These are phyloP conservation scores for Adelognathus sp. DNA, from an alignment of 2,888 invertebrate species.

Conservation along the genomic window DNA sequence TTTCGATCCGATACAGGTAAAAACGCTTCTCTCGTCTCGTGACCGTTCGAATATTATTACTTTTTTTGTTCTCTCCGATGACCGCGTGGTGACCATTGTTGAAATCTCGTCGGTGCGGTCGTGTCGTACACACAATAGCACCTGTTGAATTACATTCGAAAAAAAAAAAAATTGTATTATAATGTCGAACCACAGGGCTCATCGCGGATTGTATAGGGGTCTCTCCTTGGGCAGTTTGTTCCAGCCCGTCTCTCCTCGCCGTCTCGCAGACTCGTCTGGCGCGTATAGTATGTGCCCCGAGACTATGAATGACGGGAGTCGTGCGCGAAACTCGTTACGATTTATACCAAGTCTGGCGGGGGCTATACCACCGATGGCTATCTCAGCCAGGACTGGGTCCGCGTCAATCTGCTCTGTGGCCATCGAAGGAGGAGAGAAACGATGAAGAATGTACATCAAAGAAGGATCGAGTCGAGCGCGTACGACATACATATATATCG, in stretches of 20 bases:
- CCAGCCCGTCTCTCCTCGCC: slow-evolving; percentile 23
- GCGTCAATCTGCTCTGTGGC: too few relatives aligned
- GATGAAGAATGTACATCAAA: neutral
- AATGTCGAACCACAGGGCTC: slow-evolving; percentile 32
- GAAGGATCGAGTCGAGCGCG: neutral
- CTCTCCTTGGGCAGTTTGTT: neutral
- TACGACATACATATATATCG: neutral
- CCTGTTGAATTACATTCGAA: slow-evolving; percentile 46
- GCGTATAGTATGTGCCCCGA: slow-evolving; percentile 41
- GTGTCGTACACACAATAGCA: slow-evolving; percentile 29
- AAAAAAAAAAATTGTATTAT: neutral
- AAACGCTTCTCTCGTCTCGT: too few relatives aligned
- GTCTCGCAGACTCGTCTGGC: slow-evolving; percentile 40
- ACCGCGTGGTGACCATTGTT: slow-evolving; percentile 29
- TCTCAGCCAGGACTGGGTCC: neutral
- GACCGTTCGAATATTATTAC: neutral
- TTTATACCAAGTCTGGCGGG: slow-evolving; percentile 44
- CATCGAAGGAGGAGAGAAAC: too few relatives aligned
- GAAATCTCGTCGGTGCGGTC: neutral
- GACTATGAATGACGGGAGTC: slow-evolving; percentile 55
- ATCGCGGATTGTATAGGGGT: slow-evolving; percentile 33
- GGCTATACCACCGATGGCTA: neutral
- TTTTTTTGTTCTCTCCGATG: neutral
- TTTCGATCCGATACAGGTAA: too few relatives aligned
- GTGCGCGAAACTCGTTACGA: slow-evolving; percentile 56